Percentiles rank a stretch among this genome's conserved stretches.
phyloP scores from a whole-genome alignment of 2,888 invertebrate species.

The Euplagia quadripunctaria region DNA sequence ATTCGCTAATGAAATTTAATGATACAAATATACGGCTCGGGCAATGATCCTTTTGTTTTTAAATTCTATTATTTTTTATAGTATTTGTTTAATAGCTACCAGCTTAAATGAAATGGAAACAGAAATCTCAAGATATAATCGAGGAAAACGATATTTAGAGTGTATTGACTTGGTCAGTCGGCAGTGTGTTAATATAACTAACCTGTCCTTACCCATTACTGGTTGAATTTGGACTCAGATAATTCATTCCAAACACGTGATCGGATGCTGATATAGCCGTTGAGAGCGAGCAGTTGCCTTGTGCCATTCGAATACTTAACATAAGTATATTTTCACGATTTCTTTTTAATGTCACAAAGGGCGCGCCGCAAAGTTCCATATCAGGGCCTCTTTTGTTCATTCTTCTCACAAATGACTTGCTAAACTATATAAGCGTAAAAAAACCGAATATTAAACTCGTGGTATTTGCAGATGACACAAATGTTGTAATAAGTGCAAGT shows the following conservation, averaged over 20 bases:
- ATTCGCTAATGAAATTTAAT: conserved; percentile 43
- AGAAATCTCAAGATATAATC: background rate
- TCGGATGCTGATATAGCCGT: background rate
- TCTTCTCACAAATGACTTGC: no score
- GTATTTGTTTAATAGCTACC: background rate
- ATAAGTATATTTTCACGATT: no score
- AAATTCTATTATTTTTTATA: background rate
- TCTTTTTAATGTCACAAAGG: no score
- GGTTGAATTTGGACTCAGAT: no score
- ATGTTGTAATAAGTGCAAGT: no score
- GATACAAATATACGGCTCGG: background rate
- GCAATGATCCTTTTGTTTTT: background rate
- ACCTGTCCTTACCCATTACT: background rate
- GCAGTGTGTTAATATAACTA: background rate
- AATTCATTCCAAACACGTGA: background rate
- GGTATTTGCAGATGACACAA: no score
- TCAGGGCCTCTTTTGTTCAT: no score
- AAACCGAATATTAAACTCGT: no score
- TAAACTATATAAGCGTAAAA: no score
- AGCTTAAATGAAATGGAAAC: background rate
- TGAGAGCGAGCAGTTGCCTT: no score
- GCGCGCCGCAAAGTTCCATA: no score
- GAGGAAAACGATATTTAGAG: background rate
- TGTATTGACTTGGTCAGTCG: background rate
- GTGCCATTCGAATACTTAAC: no score